phyloP scores from a whole-genome alignment of 2,113 vertebrate species.

The Aramus guarauna region DNA sequence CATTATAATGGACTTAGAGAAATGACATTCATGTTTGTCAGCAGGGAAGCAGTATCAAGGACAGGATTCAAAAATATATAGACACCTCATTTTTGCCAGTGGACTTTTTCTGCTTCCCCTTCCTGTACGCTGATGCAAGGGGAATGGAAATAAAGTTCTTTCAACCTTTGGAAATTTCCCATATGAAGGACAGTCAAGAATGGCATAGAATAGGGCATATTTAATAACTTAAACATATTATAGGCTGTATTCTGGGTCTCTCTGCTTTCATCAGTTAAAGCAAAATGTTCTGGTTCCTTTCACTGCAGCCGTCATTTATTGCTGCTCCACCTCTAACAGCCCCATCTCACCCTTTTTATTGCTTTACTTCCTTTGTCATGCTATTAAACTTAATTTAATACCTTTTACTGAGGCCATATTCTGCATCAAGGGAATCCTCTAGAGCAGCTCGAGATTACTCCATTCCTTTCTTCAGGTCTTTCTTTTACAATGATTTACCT shows the following conservation, averaged over 20 bases:
- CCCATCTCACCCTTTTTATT: constrained; percentile 15
- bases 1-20: not conserved
- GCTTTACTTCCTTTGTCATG: constrained; percentile 22
- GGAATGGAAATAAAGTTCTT: not conserved
- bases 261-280: not conserved
- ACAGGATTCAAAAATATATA: not conserved
- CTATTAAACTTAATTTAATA: constrained; percentile 26
- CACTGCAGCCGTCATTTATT: not conserved
- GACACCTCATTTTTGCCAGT: not conserved
- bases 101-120: not conserved
- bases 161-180: not conserved
- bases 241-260: not conserved
- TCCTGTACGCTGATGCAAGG: not conserved
- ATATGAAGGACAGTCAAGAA: not conserved
- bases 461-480: not conserved
- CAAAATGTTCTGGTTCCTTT: not conserved
- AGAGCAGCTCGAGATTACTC: not conserved
- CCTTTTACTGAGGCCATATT: constrained; percentile 1
- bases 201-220: not conserved
- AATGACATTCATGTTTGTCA: not conserved
- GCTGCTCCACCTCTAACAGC: not conserved
- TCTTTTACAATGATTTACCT: constrained; percentile 3
- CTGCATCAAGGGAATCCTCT: not conserved
- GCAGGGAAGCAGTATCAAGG: not conserved
- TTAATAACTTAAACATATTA: not conserved